Base-by-base conservation (phyloP, 2,797 vertebrate species). In the Rachycentron canadum region DNA sequence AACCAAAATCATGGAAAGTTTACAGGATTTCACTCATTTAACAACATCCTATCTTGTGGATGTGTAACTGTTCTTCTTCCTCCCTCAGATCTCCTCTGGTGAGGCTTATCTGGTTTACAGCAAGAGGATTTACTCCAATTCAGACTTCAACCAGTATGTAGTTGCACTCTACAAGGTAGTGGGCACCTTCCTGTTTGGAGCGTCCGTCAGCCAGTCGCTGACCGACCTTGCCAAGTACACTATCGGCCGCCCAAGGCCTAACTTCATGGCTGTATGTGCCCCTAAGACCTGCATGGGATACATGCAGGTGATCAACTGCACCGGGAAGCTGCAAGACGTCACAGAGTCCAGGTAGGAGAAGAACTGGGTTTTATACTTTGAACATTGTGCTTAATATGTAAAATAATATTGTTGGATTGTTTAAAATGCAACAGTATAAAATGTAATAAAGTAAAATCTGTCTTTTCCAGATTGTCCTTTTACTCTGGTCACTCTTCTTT, bases 401-500 rank as follows among this genome's bases (percentile, higher is more conserved):
- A 21, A 13, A 36, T 36, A 16, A 69, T 34, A 14, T 1, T 61
- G 0, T 30, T 0, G 7, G 14, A 19, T 19, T 26, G 14, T 36
- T 61, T 38, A n/a, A 34, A 32, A 53, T n/a, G 56, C 36, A 4
- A 23, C 14, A 43, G 0, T 65, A 26, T 58, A n/a, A 68, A 40
- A 1, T 59, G 25, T 67, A 41, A 23, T n/a, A n/a, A n/a, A 32
- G 32, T 32, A 32, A 32, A 32, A 32, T 38, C 28, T 43, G 49
- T 65, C 8, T 80, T 85, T 28, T 81, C 79, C 83, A 99, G 98
- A 90, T 87, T 99, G 68, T 99, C 98, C 6, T 99, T 99, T 93
- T 99, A 99, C 88, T 99, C 98, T 0, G 98, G 98, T 62, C 98
- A 99, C 92, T 98, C 98, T 3, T 99, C 98, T 0, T 99, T 99